Conservation (phyloP, 2,797 vertebrate genomes). For the Galago senegalensis region DNA sequence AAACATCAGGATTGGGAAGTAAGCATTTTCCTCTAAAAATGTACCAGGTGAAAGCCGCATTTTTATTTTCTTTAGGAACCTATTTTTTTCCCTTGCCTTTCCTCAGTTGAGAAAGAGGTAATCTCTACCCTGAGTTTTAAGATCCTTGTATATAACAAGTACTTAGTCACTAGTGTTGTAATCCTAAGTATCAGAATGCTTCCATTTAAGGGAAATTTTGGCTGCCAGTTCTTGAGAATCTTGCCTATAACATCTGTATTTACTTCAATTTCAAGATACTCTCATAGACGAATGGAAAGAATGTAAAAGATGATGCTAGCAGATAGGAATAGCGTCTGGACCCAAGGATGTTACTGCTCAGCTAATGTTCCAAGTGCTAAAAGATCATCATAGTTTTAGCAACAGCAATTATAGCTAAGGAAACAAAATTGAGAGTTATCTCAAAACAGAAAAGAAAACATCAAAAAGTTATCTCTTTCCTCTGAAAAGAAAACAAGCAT, state of each 20-base stretch:
- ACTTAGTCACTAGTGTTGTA: not conserved
- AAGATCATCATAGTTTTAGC: conserved; percentile 48
- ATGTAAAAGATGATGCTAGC: conserved; percentile 66
- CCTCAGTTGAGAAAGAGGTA: not conserved
- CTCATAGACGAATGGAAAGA: conserved; percentile 63
- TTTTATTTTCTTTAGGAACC: not conserved
- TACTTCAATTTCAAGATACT: conserved; percentile 59
- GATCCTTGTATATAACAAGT: not conserved
- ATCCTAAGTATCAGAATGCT: conserved; percentile 25
- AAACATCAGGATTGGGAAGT: not conserved
- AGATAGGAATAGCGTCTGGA: conserved; percentile 43
- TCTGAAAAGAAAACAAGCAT: conserved; percentile 72
- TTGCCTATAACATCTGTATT: conserved; percentile 58
- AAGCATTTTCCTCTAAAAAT: not conserved
- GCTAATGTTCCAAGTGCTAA: conserved; percentile 32
- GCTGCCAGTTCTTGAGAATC: not conserved
- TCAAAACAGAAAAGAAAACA: conserved; percentile 65
- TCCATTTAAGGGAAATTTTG: conserved; percentile 72
- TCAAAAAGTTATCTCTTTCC: conserved; percentile 70
- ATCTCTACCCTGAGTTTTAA: conserved; percentile 30
- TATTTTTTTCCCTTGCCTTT: not conserved
- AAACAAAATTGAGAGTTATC: conserved; percentile 66
- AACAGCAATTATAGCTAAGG: conserved; percentile 57
- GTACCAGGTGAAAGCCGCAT: not conserved
- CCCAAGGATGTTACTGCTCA: conserved; percentile 34